Base-by-base conservation (phyloP, 2,888 invertebrate genomes). In the Drosophila greeni region DNA sequence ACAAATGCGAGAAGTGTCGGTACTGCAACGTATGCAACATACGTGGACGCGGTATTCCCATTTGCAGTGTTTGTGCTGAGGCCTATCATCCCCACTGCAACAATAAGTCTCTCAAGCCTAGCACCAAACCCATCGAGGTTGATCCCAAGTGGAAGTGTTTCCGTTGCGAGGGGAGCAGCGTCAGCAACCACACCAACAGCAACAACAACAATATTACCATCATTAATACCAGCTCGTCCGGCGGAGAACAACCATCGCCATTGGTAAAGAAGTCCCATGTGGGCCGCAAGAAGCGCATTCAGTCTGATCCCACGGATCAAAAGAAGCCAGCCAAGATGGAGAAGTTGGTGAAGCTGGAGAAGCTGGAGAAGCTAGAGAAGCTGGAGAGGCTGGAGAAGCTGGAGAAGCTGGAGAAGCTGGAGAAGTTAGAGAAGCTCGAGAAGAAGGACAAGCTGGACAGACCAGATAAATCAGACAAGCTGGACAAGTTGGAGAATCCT, bases 1-100 rank as follows among this genome's bases (percentile, higher is more conserved):
- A 95, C 95, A 96, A 95, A 81, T 97, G 97, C 86, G 94, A 95
- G 53, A 94, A 95, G 85, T 97, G 97, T 84, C 97, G 96, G 88
- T 94, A 93, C 12, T 97, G 97, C 88, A 92, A 92, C 9, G 40
- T 74, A 14, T 86, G 86, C 58, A 66, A 55, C 18, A 45, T 31
- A 3, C 48, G 36, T 9, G 88, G 94, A 93, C 93, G 93, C 58
- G 90, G 91, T 29, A 88, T 96, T 81, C 91, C 94, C 34, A 94
- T 95, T 42, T 97, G 97, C 88, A 93, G 93, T 75, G 92, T 92
- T 33, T 97, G 97, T 87, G 94, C 95, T 43, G 95, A 96, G 87
- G 94, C 94, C 5, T 97, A 95, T 86, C 97, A 97, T 87, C 91
- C 93, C 67, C 89, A 91, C 33, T 97, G 97, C 84, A 97, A 96